These are phyloP conservation scores for Drosophila quadrilineata DNA, from an alignment of 1,140 invertebrate genomes.

Conservation along the genomic window DNA sequence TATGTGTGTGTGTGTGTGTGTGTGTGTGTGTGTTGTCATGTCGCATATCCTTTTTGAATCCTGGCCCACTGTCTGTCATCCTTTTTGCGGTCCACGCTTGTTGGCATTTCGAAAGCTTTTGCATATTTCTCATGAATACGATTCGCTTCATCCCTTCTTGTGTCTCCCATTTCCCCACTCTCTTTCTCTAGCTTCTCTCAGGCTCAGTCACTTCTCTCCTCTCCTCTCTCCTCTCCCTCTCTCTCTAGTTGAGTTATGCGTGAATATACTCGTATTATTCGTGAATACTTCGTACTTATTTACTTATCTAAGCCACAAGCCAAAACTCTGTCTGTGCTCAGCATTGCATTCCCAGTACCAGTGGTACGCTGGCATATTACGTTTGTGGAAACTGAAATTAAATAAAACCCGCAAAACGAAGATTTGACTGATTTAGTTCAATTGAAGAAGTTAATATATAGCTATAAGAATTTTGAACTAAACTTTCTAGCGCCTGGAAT, in stretches of 20 bases:
- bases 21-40: constrained; percentile 26
- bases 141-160: constrained; percentile 17
- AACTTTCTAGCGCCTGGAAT: too few species aligned
- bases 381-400: too few species aligned
- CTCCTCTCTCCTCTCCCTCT: not conserved
- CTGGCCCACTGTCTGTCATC: constrained; percentile 63
- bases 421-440: too few species aligned
- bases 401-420: too few species aligned
- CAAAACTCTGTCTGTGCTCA: constrained; percentile 18
- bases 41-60: constrained; percentile 49
- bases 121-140: constrained; percentile 57
- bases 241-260: constrained; percentile 25
- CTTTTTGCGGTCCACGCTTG: constrained; percentile 28
- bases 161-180: too few species aligned
- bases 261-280: constrained; percentile 9
- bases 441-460: too few species aligned
- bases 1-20: not conserved
- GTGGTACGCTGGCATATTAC: too few species aligned
- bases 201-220: too few species aligned
- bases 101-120: constrained; percentile 48
- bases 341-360: too few species aligned
- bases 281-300: constrained; percentile 17
- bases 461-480: too few species aligned
- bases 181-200: too few species aligned
- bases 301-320: constrained; percentile 15